Conservation (phyloP, 2,113 vertebrate genomes). For the Aspiorhynchus laticeps region DNA sequence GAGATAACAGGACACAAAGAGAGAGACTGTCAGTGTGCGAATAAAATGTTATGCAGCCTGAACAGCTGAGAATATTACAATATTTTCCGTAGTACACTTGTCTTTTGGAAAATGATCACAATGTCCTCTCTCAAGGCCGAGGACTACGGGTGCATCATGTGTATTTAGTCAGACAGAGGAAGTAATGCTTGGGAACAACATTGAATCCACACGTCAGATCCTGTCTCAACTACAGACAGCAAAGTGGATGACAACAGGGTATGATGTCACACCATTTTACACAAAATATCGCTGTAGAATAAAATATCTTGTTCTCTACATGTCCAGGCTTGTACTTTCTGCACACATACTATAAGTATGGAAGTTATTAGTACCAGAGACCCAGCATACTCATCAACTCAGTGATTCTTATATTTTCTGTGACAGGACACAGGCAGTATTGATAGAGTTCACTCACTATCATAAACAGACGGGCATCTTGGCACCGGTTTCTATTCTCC, state of each 20-base stretch:
- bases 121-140: slow-evolving; percentile 26
- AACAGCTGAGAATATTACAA: neutral
- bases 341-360: neutral
- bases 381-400: neutral
- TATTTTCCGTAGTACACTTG: neutral
- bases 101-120: neutral
- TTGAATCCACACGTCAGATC: slow-evolving; percentile 50
- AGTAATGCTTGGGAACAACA: slow-evolving; percentile 67
- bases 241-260: slow-evolving; percentile 63
- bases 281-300: neutral
- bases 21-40: neutral
- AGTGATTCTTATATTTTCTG: neutral
- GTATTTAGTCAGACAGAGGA: slow-evolving; percentile 32
- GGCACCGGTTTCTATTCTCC: slow-evolving; percentile 69
- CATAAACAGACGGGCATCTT: slow-evolving; percentile 73
- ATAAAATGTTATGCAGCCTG: neutral
- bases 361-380: neutral
- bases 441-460: slow-evolving; percentile 78
- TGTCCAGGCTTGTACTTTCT: neutral
- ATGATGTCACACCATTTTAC: neutral
- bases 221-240: slow-evolving; percentile 57
- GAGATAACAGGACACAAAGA: slow-evolving; percentile 22
- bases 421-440: slow-evolving; percentile 65
- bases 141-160: slow-evolving; percentile 11
- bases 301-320: neutral